Evolutionary conservation across 1,140 invertebrate species (phyloP).

Genomic region (Drosophila kurseongensis): DNA sequence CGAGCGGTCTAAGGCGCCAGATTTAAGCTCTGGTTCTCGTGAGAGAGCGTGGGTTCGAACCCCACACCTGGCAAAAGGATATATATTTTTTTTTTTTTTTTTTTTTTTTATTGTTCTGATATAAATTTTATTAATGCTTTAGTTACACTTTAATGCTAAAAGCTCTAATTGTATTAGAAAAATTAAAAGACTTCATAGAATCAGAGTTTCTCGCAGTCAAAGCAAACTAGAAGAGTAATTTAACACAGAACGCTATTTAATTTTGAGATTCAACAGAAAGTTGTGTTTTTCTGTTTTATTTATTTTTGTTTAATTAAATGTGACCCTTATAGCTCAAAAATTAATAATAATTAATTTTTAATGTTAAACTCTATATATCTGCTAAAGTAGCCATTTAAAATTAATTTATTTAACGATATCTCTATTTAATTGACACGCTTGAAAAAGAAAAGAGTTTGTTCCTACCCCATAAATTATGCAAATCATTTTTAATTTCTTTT

Average conservation of each 20-base stretch:
- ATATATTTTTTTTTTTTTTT: background rate
- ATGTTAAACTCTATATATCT: too few species aligned
- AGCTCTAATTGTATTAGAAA: too few species aligned
- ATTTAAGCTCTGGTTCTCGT: slow-evolving; percentile 35
- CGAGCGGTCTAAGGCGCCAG: slow-evolving; percentile 34
- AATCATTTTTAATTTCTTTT: slow-evolving; percentile 17
- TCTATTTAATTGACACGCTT: background rate
- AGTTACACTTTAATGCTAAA: too few species aligned
- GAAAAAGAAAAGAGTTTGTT: background rate
- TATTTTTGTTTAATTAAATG: background rate
- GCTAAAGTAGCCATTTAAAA: background rate
- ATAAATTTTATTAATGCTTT: too few species aligned
- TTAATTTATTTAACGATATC: background rate
- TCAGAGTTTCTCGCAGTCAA: too few species aligned
- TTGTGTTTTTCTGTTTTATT: background rate
- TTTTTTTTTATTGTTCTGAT: background rate
- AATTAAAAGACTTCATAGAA: too few species aligned
- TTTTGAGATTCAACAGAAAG: too few species aligned
- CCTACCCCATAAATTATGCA: slow-evolving; percentile 40
- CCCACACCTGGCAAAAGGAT: slow-evolving; percentile 18
- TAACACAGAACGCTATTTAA: too few species aligned
- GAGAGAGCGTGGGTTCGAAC: slow-evolving; percentile 35
- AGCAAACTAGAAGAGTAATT: too few species aligned
- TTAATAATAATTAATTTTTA: too few species aligned
- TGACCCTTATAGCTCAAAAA: too few species aligned